phyloP scores from a whole-genome alignment of 2,888 invertebrate species.

The Hemistola chrysoprasaria region DNA sequence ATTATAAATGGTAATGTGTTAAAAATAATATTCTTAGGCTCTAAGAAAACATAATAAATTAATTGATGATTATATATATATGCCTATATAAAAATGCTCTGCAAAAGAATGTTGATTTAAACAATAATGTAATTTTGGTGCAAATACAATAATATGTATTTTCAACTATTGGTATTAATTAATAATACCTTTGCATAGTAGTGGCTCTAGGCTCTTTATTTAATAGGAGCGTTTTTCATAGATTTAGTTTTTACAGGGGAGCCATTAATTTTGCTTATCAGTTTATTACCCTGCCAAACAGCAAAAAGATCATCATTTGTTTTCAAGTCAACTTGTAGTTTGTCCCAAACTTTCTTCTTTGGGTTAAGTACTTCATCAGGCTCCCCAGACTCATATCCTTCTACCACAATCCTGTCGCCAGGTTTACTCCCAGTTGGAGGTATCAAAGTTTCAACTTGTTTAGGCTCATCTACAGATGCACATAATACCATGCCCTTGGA shows the following conservation, averaged over 20 bases:
- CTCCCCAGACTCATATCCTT: conserved; percentile 89
- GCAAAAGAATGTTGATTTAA: too few relatives aligned
- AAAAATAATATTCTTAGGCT: too few relatives aligned
- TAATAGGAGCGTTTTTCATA: conserved; percentile 92
- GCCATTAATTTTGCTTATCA: conserved; percentile 87
- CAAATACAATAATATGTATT: too few relatives aligned
- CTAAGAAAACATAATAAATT: too few relatives aligned
- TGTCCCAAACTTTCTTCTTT: conserved; percentile 99
- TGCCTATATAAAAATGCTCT: too few relatives aligned
- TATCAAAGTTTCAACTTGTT: conserved; percentile 91
- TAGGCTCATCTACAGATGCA: conserved; percentile 90
- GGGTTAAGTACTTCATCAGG: conserved; percentile 95
- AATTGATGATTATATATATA: too few relatives aligned
- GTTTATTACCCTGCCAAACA: conserved; percentile 92
- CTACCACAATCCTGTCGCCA: conserved; percentile 92
- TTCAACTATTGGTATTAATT: too few relatives aligned
- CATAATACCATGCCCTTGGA: conserved; percentile 97
- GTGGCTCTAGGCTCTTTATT: conserved; percentile 64
- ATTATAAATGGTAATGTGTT: too few relatives aligned
- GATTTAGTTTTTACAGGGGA: conserved; percentile 88
- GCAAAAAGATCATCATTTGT: conserved; percentile 87
- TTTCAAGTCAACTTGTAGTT: conserved; percentile 90
- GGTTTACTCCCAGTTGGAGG: conserved; percentile 89
- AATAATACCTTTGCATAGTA: too few relatives aligned
- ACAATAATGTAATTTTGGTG: too few relatives aligned